Percentiles rank a stretch among this genome's conserved stretches.
Evolutionary conservation across 2,797 vertebrate species (phyloP).

Genomic region (Acanthopagrus latus): DNA sequence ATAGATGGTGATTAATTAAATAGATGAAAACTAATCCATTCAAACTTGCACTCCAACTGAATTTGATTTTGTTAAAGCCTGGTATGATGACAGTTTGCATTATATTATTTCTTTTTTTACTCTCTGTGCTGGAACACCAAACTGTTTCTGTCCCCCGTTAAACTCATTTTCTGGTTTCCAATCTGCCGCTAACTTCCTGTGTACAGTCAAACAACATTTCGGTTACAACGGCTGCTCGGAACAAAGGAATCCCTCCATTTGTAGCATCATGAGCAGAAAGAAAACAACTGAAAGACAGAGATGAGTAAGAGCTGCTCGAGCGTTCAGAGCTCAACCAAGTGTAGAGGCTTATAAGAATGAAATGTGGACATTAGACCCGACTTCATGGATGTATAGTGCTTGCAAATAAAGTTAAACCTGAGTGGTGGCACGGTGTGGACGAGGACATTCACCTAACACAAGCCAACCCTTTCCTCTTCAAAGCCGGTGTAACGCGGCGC

Average conservation of each 20-base stretch:
- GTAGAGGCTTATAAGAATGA: neutral
- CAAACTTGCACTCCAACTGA: too few species aligned
- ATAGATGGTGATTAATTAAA: too few species aligned
- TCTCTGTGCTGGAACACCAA: neutral
- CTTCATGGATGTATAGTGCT: neutral
- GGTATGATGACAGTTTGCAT: neutral
- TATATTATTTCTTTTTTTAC: slow-evolving; percentile 1
- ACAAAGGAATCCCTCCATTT: slow-evolving; percentile 27
- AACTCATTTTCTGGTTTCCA: slow-evolving; percentile 35
- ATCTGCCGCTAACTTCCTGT: slow-evolving; percentile 51
- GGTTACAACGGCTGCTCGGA: slow-evolving; percentile 30
- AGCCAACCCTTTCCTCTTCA: slow-evolving; percentile 46
- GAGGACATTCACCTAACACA: slow-evolving; percentile 35
- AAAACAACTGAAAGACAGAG: slow-evolving; percentile 12
- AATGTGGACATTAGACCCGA: neutral
- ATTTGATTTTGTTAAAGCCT: neutral
- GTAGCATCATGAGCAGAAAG: slow-evolving; percentile 19
- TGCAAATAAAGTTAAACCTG: neutral
- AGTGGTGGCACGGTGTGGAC: slow-evolving; percentile 6
- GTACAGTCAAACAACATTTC: slow-evolving; percentile 31
- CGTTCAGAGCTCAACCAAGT: neutral
- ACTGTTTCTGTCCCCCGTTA: slow-evolving; percentile 21
- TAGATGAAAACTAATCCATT: too few species aligned
- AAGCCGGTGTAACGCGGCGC: slow-evolving; percentile 46
- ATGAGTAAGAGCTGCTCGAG: slow-evolving; percentile 2